These are phyloP conservation scores for Phycodurus eques DNA, from an alignment of 2,113 vertebrate genomes.

Conservation along the genomic window DNA sequence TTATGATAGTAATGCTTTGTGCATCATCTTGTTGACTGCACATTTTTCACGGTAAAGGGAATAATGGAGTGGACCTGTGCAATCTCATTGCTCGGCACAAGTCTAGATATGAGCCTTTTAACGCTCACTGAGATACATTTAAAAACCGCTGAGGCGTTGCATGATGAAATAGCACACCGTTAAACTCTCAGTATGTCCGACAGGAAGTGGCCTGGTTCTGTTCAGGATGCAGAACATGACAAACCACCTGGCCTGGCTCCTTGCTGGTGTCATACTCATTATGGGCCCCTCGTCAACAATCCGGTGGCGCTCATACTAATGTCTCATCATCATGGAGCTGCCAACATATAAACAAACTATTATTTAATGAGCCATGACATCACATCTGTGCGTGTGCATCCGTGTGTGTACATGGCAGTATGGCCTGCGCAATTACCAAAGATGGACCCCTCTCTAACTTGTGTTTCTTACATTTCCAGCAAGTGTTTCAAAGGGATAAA, in stretches of 20 bases:
- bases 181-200: neutral
- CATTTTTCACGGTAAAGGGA: slow-evolving; percentile 48
- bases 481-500: slow-evolving; percentile 46
- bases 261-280: slow-evolving; percentile 53
- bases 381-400: slow-evolving; percentile 60
- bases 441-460: slow-evolving; percentile 40
- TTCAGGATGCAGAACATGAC: slow-evolving; percentile 46
- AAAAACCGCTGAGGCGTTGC: slow-evolving; percentile 6
- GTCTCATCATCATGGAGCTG: slow-evolving; percentile 47
- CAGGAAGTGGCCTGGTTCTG: slow-evolving; percentile 59
- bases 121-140: slow-evolving; percentile 10
- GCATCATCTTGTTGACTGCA: slow-evolving; percentile 45
- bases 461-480: slow-evolving; percentile 8
- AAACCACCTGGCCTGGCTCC: slow-evolving; percentile 52
- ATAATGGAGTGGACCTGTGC: slow-evolving; percentile 29
- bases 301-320: slow-evolving; percentile 44
- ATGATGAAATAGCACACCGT: neutral
- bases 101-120: slow-evolving; percentile 6
- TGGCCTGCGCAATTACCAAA: slow-evolving; percentile 44
- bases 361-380: slow-evolving; percentile 62
- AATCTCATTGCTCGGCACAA: slow-evolving; percentile 15
- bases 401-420: slow-evolving; percentile 19
- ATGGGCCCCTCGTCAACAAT: slow-evolving; percentile 55
- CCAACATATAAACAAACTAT: slow-evolving; percentile 55
- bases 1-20: slow-evolving; percentile 45